Conservation (phyloP, 2,113 vertebrate genomes). For the Microcebus griseorufus region DNA sequence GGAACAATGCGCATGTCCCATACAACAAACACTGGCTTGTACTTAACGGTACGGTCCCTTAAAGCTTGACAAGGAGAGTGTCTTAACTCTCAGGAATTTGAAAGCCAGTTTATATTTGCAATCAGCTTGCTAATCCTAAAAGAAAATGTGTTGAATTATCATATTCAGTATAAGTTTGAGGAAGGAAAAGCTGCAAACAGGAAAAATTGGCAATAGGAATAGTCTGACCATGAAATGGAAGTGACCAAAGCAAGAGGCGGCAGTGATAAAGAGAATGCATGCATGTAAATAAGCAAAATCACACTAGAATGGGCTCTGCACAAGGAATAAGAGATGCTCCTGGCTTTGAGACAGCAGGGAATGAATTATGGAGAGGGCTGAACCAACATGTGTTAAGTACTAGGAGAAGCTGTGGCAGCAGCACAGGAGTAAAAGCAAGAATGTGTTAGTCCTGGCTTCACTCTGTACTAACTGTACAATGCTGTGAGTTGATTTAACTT, state of each 20-base stretch:
- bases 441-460: not conserved
- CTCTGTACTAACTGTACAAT: not conserved
- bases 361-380: not conserved
- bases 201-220: not conserved
- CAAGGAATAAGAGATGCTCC: not conserved
- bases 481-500: not conserved
- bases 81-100: not conserved
- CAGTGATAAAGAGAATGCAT: not conserved
- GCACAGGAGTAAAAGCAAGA: not conserved
- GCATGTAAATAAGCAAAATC: not conserved
- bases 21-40: not conserved
- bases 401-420: not conserved
- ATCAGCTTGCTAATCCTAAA: not conserved
- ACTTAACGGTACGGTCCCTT: not conserved
- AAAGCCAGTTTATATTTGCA: not conserved
- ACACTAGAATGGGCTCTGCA: not conserved
- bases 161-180: slow-evolving; percentile 6
- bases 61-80: not conserved
- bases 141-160: not conserved
- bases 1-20: not conserved
- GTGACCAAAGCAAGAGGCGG: not conserved
- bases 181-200: not conserved
- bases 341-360: not conserved
- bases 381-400: not conserved
- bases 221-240: not conserved